phyloP scores from a whole-genome alignment of 1,140 invertebrate species.

The Diabrotica undecimpunctata region DNA sequence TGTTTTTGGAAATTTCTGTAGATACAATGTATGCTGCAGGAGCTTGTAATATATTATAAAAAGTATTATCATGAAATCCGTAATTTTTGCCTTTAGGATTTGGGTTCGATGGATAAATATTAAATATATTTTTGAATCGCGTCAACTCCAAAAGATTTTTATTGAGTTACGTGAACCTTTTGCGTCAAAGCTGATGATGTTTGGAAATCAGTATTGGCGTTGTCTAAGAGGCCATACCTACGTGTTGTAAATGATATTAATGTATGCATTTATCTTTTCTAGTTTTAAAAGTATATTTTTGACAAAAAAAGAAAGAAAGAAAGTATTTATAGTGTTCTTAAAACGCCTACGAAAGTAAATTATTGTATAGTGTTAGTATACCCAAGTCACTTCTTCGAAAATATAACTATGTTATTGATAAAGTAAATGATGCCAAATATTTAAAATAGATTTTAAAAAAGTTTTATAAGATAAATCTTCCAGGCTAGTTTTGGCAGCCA shows the following conservation, averaged over 20 bases:
- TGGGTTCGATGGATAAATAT: slow-evolving; percentile 30
- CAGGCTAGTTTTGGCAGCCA: slow-evolving; percentile 33
- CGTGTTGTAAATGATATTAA: slow-evolving; percentile 29
- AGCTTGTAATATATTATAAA: too few relatives aligned
- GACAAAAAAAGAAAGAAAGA: slow-evolving; percentile 36
- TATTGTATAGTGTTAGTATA: slow-evolving; percentile 42
- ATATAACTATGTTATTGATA: slow-evolving; percentile 41
- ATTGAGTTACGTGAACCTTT: background rate
- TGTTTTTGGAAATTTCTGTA: too few relatives aligned
- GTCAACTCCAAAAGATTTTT: background rate
- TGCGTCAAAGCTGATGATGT: too few relatives aligned
- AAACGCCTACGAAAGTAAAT: slow-evolving; percentile 37
- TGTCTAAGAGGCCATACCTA: slow-evolving; percentile 27
- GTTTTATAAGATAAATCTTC: slow-evolving; percentile 31
- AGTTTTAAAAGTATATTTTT: slow-evolving; percentile 44
- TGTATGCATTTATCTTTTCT: slow-evolving; percentile 31
- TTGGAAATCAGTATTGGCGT: slow-evolving; percentile 14
- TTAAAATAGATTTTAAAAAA: slow-evolving; percentile 31
- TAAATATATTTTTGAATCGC: slow-evolving; percentile 24
- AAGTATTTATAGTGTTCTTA: slow-evolving; percentile 40
- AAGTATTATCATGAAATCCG: background rate
- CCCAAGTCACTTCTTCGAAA: slow-evolving; percentile 33
- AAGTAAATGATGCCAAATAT: slow-evolving; percentile 45
- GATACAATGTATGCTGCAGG: too few relatives aligned
- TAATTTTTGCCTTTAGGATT: slow-evolving; percentile 29